Base-by-base conservation (phyloP, 2,113 vertebrate species). In the Gambusia holbrooki region DNA sequence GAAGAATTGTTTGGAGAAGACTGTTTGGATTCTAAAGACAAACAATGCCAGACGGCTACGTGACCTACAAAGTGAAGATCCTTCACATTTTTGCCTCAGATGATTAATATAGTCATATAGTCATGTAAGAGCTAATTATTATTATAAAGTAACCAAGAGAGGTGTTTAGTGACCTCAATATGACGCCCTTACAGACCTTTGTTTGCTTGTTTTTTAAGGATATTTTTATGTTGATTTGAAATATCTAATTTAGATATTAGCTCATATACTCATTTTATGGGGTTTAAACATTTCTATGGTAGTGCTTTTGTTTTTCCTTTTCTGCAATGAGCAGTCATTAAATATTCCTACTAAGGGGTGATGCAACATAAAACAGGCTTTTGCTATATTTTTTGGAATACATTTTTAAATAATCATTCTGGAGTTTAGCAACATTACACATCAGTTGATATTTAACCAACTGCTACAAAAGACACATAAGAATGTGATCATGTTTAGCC, bases 21-120 rank as follows among this genome's bases (percentile, higher is more conserved):
- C 2, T 80, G 86, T 88, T 87, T 87, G 63, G 64, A 88, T 84
- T 81, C 54, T 48, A 74, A 77, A 61, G 14, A 7, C 27, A 28
- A 62, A 12, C 35, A 67, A 74, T 27, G 69, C 10, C 60, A 65
- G 73, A 66, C 45, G 0, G 63, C 75, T 28, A 61, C 22, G 54
- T 35, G 42, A 77, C 45, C 27, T 58, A 32, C 45, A 78, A 65
- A 66, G 81, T 9, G 1, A 51, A 51, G 48, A 45, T 28, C 13
- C 15, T 25, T 33, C 51, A 65, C 54, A 45, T 74, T 66, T 79
- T 29, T 62, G 48, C 15, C 17, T 60, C 40, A 5, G 25, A 37
- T 25, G n/a, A 63, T 76, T 68, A 62, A 71, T 73, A 33, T 4
- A 42, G 3, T 40, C 19, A 71, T 73, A 33, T 5, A 42, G 3